Evolutionary conservation across 2,113 vertebrate genomes (phyloP), one percentile per base, ranked within the genome.

Genomic region (Drymodes brunneopygia): DNA sequence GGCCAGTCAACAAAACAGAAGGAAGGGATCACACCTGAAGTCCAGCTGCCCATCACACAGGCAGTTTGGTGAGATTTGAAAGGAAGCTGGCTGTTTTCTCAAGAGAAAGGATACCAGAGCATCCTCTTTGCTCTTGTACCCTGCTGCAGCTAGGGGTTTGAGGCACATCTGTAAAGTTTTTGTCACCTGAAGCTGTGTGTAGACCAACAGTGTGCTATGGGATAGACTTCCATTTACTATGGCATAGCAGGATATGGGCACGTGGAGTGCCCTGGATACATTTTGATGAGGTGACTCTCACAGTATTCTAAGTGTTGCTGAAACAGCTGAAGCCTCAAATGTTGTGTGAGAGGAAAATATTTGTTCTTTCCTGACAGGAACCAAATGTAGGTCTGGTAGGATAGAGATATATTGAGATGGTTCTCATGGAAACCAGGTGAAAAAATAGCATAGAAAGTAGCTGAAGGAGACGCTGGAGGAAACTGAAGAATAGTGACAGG

Each of bases 401-500:
- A 79, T 67, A 82, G 60, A 90, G 51, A 87, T 86, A 91, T 42
- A 90, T n/a, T 69, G 66, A 96, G 72, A 88, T 27, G 60, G 96
- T 97, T 98, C 96, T 97, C 96, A 97, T 96, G 94, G 97, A 97
- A 98, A 98, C 96, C 92, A 97, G 79, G 88, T 95, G 50, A 95
- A 96, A 84, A 88, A 73, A 83, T 85, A 96, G 75, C 90, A 92
- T 70, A 88, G 93, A 91, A 97, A 96, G 93, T 89, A 97, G 92
- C 95, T 96, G 66, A 93, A 79, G 79, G 92, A 85, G 71, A 90
- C 67, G 86, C 61, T 74, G 74, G 83, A 95, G 72, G 88, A 95
- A 95, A 83, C 9, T 72, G 92, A 96, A 81, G 97, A 94, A 94
- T 90, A 93, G 90, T 97, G 94, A 97, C 96, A 97, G 92, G 96